Conservation (phyloP, 2,113 vertebrate species). For the Chaenogobius annularis region DNA sequence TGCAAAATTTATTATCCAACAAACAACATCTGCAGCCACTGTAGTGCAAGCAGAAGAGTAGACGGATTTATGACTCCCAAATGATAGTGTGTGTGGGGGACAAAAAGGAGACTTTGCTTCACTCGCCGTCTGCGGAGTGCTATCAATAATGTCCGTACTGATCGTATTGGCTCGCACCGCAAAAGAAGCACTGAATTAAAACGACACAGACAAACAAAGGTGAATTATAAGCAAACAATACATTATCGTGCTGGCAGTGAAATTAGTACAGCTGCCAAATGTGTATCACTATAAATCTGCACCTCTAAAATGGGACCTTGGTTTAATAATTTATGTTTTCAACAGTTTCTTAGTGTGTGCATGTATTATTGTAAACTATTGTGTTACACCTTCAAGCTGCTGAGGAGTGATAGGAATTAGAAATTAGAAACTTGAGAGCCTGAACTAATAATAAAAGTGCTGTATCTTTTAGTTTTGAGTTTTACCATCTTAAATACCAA, state of each 20-base stretch:
- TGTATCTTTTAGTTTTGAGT: too few relatives aligned
- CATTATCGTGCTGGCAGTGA: background rate
- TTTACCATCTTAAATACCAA: too few relatives aligned
- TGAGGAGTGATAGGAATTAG: too few relatives aligned
- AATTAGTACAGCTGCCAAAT: background rate
- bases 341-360: background rate
- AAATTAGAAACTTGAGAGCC: too few relatives aligned
- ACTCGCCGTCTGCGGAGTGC: background rate
- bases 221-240: conserved; percentile 1
- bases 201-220: conserved; percentile 15
- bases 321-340: too few relatives aligned
- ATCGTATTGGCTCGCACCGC: conserved; percentile 9
- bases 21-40: conserved; percentile 50
- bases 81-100: conserved; percentile 28
- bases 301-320: background rate
- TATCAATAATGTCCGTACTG: conserved; percentile 5
- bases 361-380: background rate
- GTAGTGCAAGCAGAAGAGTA: conserved; percentile 32
- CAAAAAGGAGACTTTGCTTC: conserved; percentile 30
- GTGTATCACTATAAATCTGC: background rate
- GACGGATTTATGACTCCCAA: conserved; percentile 49
- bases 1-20: conserved; percentile 21
- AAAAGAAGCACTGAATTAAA: conserved; percentile 16
- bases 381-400: too few relatives aligned
- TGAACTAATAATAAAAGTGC: too few relatives aligned